Conservation (phyloP, 1,140 invertebrate species). For the Helicoverpa zea region DNA sequence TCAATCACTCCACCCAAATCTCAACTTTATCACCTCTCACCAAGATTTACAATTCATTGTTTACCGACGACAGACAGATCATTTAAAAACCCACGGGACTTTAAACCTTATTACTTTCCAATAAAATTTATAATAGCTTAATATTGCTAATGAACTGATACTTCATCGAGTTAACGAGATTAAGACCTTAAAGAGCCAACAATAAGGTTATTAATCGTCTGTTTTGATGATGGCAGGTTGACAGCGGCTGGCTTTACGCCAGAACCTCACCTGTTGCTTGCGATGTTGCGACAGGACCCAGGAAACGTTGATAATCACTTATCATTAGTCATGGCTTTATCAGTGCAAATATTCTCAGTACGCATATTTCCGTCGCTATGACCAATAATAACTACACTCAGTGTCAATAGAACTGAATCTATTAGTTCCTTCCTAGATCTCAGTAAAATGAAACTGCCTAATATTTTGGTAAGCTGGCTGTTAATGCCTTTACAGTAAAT, state of each 20-base stretch:
- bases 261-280: slow-evolving; percentile 64
- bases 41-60: slow-evolving; percentile 14
- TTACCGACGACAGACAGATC: background rate
- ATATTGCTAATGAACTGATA: background rate
- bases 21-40: slow-evolving; percentile 2
- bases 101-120: background rate
- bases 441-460: too few species aligned
- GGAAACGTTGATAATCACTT: slow-evolving; percentile 43
- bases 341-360: background rate
- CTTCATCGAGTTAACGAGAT: background rate
- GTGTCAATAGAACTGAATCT: too few species aligned
- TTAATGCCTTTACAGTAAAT: too few species aligned
- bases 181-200: background rate
- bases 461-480: too few species aligned
- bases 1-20: background rate
- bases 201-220: slow-evolving; percentile 9
- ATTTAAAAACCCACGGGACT: background rate
- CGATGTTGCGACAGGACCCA: slow-evolving; percentile 38
- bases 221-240: slow-evolving; percentile 10
- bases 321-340: slow-evolving; percentile 47
- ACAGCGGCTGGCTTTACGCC: slow-evolving; percentile 55
- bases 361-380: background rate
- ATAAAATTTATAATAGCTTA: slow-evolving; percentile 20
- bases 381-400: background rate
- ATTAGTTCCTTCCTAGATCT: too few species aligned